Base-by-base conservation (phyloP, 2,113 vertebrate genomes). In the Eira barbara region DNA sequence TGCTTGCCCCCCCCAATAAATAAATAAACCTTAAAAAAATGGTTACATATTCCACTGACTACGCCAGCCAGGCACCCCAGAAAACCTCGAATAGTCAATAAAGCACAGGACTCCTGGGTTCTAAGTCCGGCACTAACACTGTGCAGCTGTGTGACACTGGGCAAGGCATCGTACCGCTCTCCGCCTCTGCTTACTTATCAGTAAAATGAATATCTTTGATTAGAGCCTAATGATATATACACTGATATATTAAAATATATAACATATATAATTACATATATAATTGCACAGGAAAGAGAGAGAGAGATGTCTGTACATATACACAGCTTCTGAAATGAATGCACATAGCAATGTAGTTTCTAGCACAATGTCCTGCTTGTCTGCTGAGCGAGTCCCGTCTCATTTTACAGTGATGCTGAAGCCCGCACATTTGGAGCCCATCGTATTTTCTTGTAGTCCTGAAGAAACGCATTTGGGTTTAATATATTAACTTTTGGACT, bases 401-500 rank as follows among this genome's bases (percentile, higher is more conserved):
- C 36, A 13, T 67, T 91, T 91, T 93, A 59, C 9, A 42, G 1
- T 27, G 45, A 71, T 13, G 4, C 55, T 25, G 45, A n/a, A 18
- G 36, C 21, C 78, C 36, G n/a, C 10, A 47, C 0, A 52, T 39
- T 82, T 65, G 45, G 61, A 82, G 27, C 27, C 52, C n/a, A 67
- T 71, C 17, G 8, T 11, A 42, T 74, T 89, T 79, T 88, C 36
- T 36, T 71, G 6, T 39, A 86, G 14, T n/a, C 74, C 15, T 67
- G 13, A 88, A 98, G 91, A n/a, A 81, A 95, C 83, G 18, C 52
- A 55, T n/a, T 74, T 82, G 86, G 23, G 5, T 87, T 80, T 93
- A 74, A 29, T 55, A 6, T 61, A 55, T 59, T 93, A 74, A 93
- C 59, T 45, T 63, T 34, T 78, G 79, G 3, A 80, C n/a, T 39